Evolutionary conservation across 2,888 invertebrate species (phyloP), one percentile per base, ranked within the genome.

Genomic region (Phasia obesa): DNA sequence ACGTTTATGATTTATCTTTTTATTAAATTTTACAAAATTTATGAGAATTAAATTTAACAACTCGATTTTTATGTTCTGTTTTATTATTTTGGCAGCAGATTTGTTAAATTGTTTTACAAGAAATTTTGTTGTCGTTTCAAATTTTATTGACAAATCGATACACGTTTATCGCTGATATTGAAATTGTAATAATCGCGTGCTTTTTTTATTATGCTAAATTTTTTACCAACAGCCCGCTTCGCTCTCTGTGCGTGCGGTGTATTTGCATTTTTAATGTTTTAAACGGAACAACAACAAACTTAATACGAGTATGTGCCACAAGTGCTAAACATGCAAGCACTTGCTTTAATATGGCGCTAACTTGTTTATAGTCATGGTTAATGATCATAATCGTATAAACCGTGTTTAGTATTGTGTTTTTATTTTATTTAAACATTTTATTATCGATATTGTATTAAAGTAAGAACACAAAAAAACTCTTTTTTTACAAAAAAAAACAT

Each of bases 101-200:
- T 75, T 84, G 13, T 25, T 49, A 57, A 74, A 70, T 81, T 74
- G 73, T 84, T 71, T 60, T 67, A 75, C 69, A 67, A 44, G 25
- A 47, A 60, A 51, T 35, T 47, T 9, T 71, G 35, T 57, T 62
- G 19, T 19, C 25, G 55, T 62, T 11, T 42, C 73, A 9, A 53
- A 38, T 76, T 77, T 82, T 77, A 60, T 79, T 78, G 81, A 70
- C 74, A 84, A 88, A 87, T 87, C 88, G 85, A 81, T 82, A 86
- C 89, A 88, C 88, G 88, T 89, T 88, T 87, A 88, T 88, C 86
- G 87, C 17, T 84, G 87, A 88, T 88, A 87, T 85, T 84, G 82
- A 73, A 86, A 86, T 86, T 84, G 84, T 84, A 76, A 55, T 53
- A 78, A 83, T 67, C 65, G 47, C 67, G 19, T 60, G 65, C 31